Conservation (phyloP, 2,888 invertebrate species). For the Oscheius sp. region DNA sequence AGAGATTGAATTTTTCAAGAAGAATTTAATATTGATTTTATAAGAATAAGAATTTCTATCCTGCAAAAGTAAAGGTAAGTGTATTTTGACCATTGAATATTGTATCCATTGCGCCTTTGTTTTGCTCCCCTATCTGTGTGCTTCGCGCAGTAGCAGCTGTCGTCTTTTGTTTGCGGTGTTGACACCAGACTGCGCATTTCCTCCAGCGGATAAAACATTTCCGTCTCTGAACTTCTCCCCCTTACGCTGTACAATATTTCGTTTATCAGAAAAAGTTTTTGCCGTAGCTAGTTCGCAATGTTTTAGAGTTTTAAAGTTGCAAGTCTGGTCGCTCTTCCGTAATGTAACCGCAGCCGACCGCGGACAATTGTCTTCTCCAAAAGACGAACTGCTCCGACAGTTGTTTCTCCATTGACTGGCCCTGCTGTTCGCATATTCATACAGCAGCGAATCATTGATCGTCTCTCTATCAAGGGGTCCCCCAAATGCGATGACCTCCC, state of each 20-base stretch:
- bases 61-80: no score
- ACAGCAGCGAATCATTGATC: conserved; percentile 11
- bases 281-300: no score
- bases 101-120: neutral
- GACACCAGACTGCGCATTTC: conserved; percentile 15
- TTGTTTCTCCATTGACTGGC: conserved; percentile 11
- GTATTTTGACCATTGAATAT: no score
- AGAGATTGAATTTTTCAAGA: no score
- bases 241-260: neutral
- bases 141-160: conserved; percentile 21
- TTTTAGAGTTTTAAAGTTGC: no score
- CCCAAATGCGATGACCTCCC: conserved; percentile 1
- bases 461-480: neutral
- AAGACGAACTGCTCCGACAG: conserved; percentile 2
- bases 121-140: conserved; percentile 1
- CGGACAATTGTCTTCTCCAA: conserved; percentile 9
- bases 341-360: no score
- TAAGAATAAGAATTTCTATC: no score
- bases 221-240: neutral
- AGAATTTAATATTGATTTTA: no score
- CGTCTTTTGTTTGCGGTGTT: conserved; percentile 14
- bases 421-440: conserved; percentile 16
- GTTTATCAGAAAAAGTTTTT: no score
- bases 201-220: neutral
- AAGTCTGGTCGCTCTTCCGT: no score